phyloP scores from a whole-genome alignment of 2,113 vertebrate genomes.

The Arizona elegans region DNA sequence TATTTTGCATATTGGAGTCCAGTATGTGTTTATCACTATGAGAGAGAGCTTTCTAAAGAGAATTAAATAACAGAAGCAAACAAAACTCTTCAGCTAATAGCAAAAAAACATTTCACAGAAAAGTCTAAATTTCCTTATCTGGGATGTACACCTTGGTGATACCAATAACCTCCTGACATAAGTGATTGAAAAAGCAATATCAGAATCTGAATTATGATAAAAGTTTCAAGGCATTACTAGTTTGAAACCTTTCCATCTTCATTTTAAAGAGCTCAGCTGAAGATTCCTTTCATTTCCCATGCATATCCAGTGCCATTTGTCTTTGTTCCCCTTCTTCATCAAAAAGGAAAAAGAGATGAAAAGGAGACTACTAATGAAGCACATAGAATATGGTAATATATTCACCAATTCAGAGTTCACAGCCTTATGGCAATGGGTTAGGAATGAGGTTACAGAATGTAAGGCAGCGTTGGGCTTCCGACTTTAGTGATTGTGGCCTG shows the following conservation, averaged over 20 bases:
- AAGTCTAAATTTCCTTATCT: neutral
- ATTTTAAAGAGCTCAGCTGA: neutral
- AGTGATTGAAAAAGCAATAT: neutral
- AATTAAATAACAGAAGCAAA: neutral
- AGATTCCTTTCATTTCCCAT: neutral
- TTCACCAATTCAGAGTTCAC: neutral
- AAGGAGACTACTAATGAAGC: neutral
- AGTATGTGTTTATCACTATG: neutral
- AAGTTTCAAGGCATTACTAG: neutral
- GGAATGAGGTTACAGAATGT: neutral
- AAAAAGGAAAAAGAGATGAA: neutral
- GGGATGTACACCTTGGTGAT: neutral
- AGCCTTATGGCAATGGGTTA: neutral
- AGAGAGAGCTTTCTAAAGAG: neutral
- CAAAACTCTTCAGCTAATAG: neutral
- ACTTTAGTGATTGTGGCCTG: neutral
- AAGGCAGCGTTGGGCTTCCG: neutral
- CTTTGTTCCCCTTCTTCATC: neutral
- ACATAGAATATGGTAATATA: neutral
- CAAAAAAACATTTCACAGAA: neutral
- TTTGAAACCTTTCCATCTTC: neutral
- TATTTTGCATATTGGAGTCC: neutral
- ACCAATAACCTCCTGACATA: neutral
- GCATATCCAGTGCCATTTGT: neutral
- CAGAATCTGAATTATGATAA: neutral